Conservation (phyloP, 2,797 vertebrate species). For the Percopsis omiscomaycus region DNA sequence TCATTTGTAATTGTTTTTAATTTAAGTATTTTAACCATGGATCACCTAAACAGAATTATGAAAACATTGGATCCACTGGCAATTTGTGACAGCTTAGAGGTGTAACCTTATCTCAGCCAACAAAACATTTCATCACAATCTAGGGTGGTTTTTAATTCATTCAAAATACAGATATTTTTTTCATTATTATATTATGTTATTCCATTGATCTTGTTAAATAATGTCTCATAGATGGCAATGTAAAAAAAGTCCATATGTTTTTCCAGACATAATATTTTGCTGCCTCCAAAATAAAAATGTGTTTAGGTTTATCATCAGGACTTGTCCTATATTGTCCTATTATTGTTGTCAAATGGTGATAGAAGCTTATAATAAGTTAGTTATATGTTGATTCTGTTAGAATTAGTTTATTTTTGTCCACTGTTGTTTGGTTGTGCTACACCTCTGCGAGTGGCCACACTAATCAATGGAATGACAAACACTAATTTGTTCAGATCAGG, state of each 20-base stretch:
- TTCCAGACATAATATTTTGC: no score
- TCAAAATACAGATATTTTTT: neutral
- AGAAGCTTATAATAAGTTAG: no score
- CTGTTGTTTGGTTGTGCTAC: no score
- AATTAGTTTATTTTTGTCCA: no score
- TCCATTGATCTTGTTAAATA: constrained; percentile 25
- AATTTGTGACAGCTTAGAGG: constrained; percentile 41
- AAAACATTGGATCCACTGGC: constrained; percentile 38
- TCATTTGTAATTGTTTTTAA: constrained; percentile 42
- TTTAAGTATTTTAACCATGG: constrained; percentile 14
- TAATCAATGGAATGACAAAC: constrained; percentile 1
- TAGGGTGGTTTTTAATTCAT: constrained; percentile 31
- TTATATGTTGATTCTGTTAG: no score
- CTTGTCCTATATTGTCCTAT: no score
- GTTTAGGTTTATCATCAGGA: no score
- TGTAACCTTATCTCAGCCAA: neutral
- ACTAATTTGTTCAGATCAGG: constrained; percentile 40
- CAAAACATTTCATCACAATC: constrained; percentile 49
- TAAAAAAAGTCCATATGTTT: constrained; percentile 13
- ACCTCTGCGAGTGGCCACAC: no score
- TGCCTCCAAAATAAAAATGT: no score
- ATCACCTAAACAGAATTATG: constrained; percentile 44
- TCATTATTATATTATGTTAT: constrained; percentile 6
- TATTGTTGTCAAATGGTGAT: no score
- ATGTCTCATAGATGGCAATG: constrained; percentile 16